Percentiles rank a stretch among this genome's conserved stretches.
Conservation (phyloP, 2,113 vertebrate genomes). For the Coryphaenoides rupestris region DNA sequence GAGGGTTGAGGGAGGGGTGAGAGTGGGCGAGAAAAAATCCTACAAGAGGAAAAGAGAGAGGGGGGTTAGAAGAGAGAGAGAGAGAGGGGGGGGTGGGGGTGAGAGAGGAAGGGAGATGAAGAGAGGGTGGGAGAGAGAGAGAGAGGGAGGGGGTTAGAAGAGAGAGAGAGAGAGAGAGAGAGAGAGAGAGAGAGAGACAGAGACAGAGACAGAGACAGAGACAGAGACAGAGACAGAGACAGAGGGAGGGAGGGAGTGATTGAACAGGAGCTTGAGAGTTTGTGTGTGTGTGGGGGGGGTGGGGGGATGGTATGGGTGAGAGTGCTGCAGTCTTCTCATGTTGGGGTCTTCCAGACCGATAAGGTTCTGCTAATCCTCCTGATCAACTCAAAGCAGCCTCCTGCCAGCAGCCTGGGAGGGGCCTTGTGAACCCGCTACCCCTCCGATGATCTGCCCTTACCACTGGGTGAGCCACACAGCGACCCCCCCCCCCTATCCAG, state of each 20-base stretch:
- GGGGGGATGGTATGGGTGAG: conserved; percentile 81
- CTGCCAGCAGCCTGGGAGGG: conserved; percentile 88
- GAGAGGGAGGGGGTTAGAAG: conserved; percentile 21
- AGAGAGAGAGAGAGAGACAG: conserved; percentile 11
- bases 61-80: conserved; percentile 3
- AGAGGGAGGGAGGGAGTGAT: too few relatives aligned
- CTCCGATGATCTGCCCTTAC: conserved; percentile 87
- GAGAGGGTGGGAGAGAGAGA: conserved; percentile 13
- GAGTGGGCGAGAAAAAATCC: too few relatives aligned
- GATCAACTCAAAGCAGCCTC: conserved; percentile 99
- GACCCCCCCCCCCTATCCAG: conserved; percentile 20
- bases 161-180: conserved; percentile 14
- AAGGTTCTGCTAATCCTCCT: conserved; percentile 91
- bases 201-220: conserved; percentile 13
- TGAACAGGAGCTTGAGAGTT: not conserved
- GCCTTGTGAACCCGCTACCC: conserved; percentile 68
- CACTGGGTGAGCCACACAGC: conserved; percentile 66
- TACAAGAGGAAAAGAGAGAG: conserved; percentile 11
- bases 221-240: conserved; percentile 8
- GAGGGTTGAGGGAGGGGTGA: conserved; percentile 10
- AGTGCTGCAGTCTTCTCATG: conserved; percentile 99
- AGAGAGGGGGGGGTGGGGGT: conserved; percentile 1
- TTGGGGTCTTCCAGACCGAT: conserved; percentile 93
- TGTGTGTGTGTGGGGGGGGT: conserved; percentile 33
- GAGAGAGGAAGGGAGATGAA: conserved; percentile 13